These are phyloP conservation scores for Myodes glareolus DNA, from an alignment of 2,113 vertebrate species.

Conservation along the genomic window DNA sequence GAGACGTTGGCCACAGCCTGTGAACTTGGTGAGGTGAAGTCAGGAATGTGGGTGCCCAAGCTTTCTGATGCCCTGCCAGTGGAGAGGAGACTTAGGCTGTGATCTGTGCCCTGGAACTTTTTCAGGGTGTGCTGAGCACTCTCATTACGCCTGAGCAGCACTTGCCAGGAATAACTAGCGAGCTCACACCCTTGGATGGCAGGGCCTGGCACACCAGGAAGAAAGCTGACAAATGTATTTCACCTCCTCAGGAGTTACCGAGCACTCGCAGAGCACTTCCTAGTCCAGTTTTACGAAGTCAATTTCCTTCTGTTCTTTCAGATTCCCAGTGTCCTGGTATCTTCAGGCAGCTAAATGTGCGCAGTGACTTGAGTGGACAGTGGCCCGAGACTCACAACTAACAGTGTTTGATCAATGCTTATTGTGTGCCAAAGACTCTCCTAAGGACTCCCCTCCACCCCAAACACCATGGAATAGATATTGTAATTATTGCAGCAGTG, in stretches of 20 bases:
- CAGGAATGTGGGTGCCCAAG: not conserved
- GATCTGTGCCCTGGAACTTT: not conserved
- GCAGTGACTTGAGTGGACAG: not conserved
- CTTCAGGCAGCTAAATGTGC: not conserved
- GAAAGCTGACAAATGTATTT: not conserved
- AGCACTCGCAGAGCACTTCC: not conserved
- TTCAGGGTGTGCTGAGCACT: accelerated
- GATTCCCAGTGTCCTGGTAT: conserved; percentile 67
- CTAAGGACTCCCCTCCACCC: not conserved
- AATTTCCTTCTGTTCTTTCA: conserved; percentile 5
- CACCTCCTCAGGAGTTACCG: not conserved
- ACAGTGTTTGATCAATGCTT: not conserved
- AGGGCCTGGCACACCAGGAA: not conserved
- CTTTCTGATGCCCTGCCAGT: accelerated
- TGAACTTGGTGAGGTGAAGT: not conserved
- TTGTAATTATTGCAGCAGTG: not conserved
- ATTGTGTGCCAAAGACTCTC: not conserved
- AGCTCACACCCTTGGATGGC: accelerated
- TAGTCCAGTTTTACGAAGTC: not conserved
- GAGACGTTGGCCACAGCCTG: not conserved
- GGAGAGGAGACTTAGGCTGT: not conserved
- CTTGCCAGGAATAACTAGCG: not conserved
- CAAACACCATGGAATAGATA: not conserved
- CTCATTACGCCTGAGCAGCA: accelerated
- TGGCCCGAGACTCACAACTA: not conserved